Conservation (phyloP, 2,113 vertebrate genomes). For the sheep (Ovis aries) region ARS-UI_Ramb_v3.0 NC_056060.1:2500001-2500500, state of each 20-base stretch:
- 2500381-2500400: background rate
- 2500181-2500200: too few relatives aligned
- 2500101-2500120: background rate
- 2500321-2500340: background rate
- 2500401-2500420: background rate
- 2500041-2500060: background rate
- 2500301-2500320: too few relatives aligned
- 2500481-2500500: background rate
- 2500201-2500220: rapidly evolving
- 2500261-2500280: too few relatives aligned
- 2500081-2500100: background rate
- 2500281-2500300: too few relatives aligned
- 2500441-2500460: background rate
- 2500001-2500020: background rate
- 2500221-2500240: too few relatives aligned
- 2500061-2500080: background rate
- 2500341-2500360: background rate
- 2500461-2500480: background rate
- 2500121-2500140: background rate
- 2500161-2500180: rapidly evolving
- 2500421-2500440: background rate
- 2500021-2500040: background rate
- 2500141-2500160: too few relatives aligned
- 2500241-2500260: too few relatives aligned
- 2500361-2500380: background rate